Evolutionary conservation across 92 coral and sea anemone genomes (phyloP).

Genomic region (Scolanthus callimorphus): DNA sequence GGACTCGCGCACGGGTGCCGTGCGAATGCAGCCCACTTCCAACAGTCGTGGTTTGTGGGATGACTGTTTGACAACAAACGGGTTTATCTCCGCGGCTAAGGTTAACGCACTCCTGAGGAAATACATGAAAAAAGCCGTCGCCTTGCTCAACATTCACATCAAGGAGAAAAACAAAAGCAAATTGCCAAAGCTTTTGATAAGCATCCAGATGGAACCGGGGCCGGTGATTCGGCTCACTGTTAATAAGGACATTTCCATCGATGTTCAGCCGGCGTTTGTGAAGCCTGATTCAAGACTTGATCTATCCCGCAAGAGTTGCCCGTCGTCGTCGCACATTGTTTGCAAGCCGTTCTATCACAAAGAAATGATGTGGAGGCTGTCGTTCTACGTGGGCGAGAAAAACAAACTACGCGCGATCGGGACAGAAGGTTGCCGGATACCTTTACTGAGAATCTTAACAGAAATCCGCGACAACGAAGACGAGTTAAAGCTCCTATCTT

Average conservation of each 20-base stretch:
- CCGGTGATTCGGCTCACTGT: conserved; percentile 76
- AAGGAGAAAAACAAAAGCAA: conserved; percentile 71
- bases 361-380: conserved; percentile 86
- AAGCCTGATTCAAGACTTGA: conserved; percentile 92
- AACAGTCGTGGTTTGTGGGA: conserved; percentile 82
- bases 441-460: conserved; percentile 82
- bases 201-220: conserved; percentile 85
- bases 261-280: conserved; percentile 92
- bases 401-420: conserved; percentile 92
- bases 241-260: conserved; percentile 89
- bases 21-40: conserved; percentile 91
- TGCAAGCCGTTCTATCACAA: conserved; percentile 68
- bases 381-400: conserved; percentile 93
- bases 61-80: conserved; percentile 91
- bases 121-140: conserved; percentile 92
- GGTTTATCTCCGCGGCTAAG: conserved; percentile 90
- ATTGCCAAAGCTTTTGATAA: conserved; percentile 76
- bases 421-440: conserved; percentile 90
- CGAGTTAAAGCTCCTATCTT: conserved; percentile 76
- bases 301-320: conserved; percentile 86
- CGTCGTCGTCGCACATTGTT: conserved; percentile 93
- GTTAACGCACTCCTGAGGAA: conserved; percentile 81
- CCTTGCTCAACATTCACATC: conserved; percentile 74
- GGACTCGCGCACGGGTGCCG: conserved; percentile 73
- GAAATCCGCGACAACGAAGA: conserved; percentile 97